A percentile compares a stretch with the other conserved stretches of the same genome.
Evolutionary conservation across 2,113 vertebrate species (phyloP).

Genomic region (Sardina pilchardus): DNA sequence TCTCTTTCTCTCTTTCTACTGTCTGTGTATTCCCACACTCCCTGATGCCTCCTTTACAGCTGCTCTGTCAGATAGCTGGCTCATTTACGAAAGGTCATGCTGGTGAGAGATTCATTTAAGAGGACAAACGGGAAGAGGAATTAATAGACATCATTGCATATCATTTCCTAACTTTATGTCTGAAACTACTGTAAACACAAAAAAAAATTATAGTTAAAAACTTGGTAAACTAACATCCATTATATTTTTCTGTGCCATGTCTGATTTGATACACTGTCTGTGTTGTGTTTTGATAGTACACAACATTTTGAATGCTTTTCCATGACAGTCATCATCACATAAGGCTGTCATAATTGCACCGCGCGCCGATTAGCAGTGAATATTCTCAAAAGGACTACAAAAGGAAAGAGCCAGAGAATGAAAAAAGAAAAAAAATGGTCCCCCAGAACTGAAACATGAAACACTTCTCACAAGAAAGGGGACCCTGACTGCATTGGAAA

Average conservation of each 20-base stretch:
- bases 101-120: constrained; percentile 74
- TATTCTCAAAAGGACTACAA: constrained; percentile 74
- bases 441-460: constrained; percentile 65
- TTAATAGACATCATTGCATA: not conserved
- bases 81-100: constrained; percentile 87
- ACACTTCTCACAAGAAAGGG: constrained; percentile 66
- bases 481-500: constrained; percentile 60
- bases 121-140: constrained; percentile 47
- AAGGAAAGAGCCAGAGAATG: not conserved
- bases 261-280: not conserved
- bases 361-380: constrained; percentile 75
- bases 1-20: constrained; percentile 21
- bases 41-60: constrained; percentile 70
- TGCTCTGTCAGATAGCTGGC: constrained; percentile 75
- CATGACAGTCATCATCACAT: constrained; percentile 59
- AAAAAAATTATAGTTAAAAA: not conserved
- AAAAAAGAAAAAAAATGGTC: not conserved
- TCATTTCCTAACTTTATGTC: not conserved
- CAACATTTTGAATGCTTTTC: constrained; percentile 3
- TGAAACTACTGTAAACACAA: not conserved
- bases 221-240: not conserved
- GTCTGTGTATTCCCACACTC: constrained; percentile 45
- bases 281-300: not conserved
- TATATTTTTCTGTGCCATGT: not conserved
- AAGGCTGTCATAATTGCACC: constrained; percentile 70